These are phyloP conservation scores for Zosterops japonicus DNA, from an alignment of 2,113 vertebrate genomes.

Conservation along the genomic window DNA sequence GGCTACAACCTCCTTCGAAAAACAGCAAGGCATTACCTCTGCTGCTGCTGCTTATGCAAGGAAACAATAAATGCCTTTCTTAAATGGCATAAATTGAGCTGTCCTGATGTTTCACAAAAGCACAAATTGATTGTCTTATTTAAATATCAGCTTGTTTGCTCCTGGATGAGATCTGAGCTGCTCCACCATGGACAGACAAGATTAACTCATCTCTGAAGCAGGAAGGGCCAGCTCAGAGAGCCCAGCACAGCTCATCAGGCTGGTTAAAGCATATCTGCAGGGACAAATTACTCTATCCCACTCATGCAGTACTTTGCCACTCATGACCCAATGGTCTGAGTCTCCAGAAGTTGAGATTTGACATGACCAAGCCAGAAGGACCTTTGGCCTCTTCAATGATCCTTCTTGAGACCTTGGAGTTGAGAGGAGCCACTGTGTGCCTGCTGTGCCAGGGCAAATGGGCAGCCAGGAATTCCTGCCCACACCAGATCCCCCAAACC, in stretches of 20 bases:
- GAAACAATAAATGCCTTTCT: constrained; percentile 65
- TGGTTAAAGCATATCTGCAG: neutral
- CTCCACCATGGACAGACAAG: neutral
- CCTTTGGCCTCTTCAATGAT: neutral
- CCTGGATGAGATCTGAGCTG: neutral
- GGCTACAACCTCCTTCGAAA: constrained; percentile 48
- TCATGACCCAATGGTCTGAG: neutral
- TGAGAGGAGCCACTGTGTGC: neutral
- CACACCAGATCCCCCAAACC: neutral
- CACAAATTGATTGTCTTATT: constrained; percentile 68
- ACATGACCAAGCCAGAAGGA: neutral
- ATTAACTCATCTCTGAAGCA: constrained; percentile 4
- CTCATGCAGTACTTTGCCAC: neutral
- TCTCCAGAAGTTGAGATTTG: neutral
- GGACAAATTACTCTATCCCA: neutral
- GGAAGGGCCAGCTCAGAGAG: neutral
- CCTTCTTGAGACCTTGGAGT: accelerated
- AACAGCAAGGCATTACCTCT: constrained; percentile 61
- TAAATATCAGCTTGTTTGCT: constrained; percentile 34
- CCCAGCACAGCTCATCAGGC: neutral
- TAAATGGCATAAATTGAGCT: constrained; percentile 69
- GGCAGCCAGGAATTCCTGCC: accelerated
- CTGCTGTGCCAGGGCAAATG: neutral
- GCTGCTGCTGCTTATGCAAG: constrained; percentile 58
- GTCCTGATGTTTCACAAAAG: constrained; percentile 62